These are phyloP conservation scores for Liolophura sinensis DNA, from an alignment of 1,140 invertebrate genomes.

Conservation along the genomic window DNA sequence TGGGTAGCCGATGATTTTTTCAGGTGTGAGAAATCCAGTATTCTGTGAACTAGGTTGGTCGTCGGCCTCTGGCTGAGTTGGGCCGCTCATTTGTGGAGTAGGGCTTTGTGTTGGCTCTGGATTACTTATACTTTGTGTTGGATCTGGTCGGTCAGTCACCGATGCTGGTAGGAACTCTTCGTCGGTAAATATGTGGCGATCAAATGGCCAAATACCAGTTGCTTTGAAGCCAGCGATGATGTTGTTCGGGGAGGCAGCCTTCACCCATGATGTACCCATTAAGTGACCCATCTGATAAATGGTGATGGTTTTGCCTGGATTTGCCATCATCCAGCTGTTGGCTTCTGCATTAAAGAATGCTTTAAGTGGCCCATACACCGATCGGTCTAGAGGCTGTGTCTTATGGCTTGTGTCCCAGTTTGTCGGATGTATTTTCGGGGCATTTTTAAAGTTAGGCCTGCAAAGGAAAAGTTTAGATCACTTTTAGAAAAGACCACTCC, in stretches of 20 bases:
- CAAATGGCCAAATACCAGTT: constrained; percentile 28
- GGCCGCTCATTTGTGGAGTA: too few relatives aligned
- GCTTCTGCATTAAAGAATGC: constrained; percentile 20
- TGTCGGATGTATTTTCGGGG: too few relatives aligned
- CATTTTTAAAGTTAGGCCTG: too few relatives aligned
- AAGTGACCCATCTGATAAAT: constrained; percentile 44
- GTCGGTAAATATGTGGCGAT: constrained; percentile 27
- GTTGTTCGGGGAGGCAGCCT: constrained; percentile 30
- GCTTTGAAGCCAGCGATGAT: constrained; percentile 35
- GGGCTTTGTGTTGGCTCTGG: too few relatives aligned
- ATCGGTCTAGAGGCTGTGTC: constrained; percentile 20
- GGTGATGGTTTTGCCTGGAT: constrained; percentile 39
- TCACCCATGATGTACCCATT: constrained; percentile 30
- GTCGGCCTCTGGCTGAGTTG: too few relatives aligned
- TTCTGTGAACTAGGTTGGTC: too few relatives aligned
- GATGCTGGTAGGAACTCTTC: constrained; percentile 24
- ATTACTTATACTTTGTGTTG: too few relatives aligned
- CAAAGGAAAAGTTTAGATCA: too few relatives aligned
- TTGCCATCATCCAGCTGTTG: constrained; percentile 43
- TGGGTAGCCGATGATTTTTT: too few relatives aligned
- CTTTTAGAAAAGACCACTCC: too few relatives aligned
- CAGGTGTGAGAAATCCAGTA: too few relatives aligned
- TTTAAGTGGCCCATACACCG: constrained; percentile 22
- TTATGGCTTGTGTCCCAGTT: constrained; percentile 45
- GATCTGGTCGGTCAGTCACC: constrained; percentile 22